Evolutionary conservation across 2,113 vertebrate species (phyloP).

Genomic region (Chaetura pelagica): DNA sequence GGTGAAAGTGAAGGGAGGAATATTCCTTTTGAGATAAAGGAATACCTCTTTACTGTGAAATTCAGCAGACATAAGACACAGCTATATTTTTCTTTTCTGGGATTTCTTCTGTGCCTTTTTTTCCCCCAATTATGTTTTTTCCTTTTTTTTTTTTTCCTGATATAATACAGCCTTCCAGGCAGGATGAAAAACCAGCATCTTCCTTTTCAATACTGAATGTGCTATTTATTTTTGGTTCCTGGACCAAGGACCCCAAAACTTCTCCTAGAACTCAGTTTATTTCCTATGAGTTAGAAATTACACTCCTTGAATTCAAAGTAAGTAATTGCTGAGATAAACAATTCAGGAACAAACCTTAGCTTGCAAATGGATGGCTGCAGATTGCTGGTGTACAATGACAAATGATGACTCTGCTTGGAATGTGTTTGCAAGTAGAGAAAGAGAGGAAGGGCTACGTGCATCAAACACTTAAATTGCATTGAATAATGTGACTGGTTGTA

Average conservation of each 20-base stretch:
- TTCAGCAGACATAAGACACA: background rate
- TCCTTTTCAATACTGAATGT: background rate
- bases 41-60: background rate
- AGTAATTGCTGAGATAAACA: slow-evolving; percentile 11
- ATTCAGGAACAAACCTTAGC: background rate
- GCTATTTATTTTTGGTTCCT: background rate
- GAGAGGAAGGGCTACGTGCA: fast-evolving
- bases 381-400: background rate
- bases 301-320: background rate
- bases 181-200: background rate
- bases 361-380: background rate
- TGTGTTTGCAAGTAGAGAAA: background rate
- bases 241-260: background rate
- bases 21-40: background rate
- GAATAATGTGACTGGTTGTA: background rate
- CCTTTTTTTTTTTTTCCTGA: background rate
- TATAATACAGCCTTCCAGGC: too few species aligned
- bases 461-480: background rate
- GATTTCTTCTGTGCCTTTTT: too few species aligned
- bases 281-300: background rate
- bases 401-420: background rate
- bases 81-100: background rate
- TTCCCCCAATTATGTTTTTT: background rate
- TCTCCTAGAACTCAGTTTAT: background rate
- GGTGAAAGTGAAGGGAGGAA: background rate